These are phyloP conservation scores for Troides helena DNA, from an alignment of 2,888 invertebrate species.

Conservation along the genomic window DNA sequence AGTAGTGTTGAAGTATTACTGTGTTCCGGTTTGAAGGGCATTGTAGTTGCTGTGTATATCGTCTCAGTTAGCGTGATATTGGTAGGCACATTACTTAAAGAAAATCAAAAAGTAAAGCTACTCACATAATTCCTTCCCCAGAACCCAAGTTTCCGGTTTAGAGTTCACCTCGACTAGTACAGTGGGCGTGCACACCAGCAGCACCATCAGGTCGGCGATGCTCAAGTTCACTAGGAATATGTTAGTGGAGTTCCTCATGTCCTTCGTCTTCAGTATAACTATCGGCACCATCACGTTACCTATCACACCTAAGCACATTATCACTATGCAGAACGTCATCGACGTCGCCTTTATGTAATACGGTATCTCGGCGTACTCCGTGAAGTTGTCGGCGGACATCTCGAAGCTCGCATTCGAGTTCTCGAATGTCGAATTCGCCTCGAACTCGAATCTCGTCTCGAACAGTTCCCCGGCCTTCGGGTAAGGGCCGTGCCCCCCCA, in stretches of 20 bases:
- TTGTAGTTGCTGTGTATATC: too few relatives aligned
- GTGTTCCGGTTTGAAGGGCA: too few relatives aligned
- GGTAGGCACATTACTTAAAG: too few relatives aligned
- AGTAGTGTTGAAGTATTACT: too few relatives aligned
- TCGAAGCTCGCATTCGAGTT: slow-evolving; percentile 48
- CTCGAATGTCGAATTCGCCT: slow-evolving; percentile 44
- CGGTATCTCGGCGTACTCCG: slow-evolving; percentile 84
- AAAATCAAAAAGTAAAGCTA: slow-evolving; percentile 47
- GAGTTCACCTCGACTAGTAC: slow-evolving; percentile 96
- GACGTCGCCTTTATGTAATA: slow-evolving; percentile 93
- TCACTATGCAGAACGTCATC: slow-evolving; percentile 92
- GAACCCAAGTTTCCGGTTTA: slow-evolving; percentile 94
- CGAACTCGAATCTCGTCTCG: slow-evolving; percentile 37
- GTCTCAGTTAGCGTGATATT: too few relatives aligned
- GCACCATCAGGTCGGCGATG: slow-evolving; percentile 94
- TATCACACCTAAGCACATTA: slow-evolving; percentile 93
- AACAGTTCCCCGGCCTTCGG: slow-evolving; percentile 37
- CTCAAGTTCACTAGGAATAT: slow-evolving; percentile 96
- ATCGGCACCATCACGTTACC: slow-evolving; percentile 97
- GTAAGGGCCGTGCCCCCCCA: slow-evolving; percentile 39
- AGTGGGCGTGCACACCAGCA: slow-evolving; percentile 95
- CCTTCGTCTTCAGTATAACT: slow-evolving; percentile 94
- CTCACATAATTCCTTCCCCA: slow-evolving; percentile 97
- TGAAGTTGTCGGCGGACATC: slow-evolving; percentile 56
- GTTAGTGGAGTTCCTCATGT: slow-evolving; percentile 97